phyloP scores from a whole-genome alignment of 53 echinoderm and acorn worm species.

The Apostichopus leukothele region DNA sequence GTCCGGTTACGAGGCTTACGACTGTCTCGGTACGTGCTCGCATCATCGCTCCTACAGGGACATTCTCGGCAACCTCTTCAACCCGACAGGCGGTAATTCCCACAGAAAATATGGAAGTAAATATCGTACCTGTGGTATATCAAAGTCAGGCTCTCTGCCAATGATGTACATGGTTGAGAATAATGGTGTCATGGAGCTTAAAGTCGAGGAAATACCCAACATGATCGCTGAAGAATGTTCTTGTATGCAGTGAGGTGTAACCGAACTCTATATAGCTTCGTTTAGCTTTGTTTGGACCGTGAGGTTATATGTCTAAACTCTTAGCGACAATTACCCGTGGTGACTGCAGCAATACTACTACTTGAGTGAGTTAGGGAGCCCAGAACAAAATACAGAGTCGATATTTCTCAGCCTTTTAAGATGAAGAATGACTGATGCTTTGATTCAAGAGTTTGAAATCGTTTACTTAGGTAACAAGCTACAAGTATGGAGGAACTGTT shows the following conservation, averaged over 20 bases:
- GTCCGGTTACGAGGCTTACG: conserved; percentile 85
- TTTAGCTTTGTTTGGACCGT: no score
- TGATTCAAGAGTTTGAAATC: no score
- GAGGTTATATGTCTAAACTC: no score
- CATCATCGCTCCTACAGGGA: conserved; percentile 50
- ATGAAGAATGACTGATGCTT: no score
- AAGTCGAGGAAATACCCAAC: conserved; percentile 86
- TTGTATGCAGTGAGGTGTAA: conserved; percentile 54
- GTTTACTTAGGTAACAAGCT: no score
- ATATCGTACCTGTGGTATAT: conserved; percentile 70
- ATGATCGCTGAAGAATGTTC: conserved; percentile 89
- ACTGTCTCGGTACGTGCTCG: conserved; percentile 75
- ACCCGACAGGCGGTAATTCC: neutral
- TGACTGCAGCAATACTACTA: no score
- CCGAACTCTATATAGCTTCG: no score
- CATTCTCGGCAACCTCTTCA: conserved; percentile 57
- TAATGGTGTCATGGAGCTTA: conserved; percentile 70
- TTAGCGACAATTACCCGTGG: no score
- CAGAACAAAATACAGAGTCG: no score
- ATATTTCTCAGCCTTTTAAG: no score
- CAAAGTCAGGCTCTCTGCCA: conserved; percentile 64
- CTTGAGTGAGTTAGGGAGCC: no score
- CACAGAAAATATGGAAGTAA: neutral
- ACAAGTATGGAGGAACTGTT: no score
- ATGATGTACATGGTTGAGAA: conserved; percentile 91